Percentiles rank a stretch among this genome's conserved stretches.
phyloP scores from a whole-genome alignment of 2,113 vertebrate genomes.

The Cavia aperea region DNA sequence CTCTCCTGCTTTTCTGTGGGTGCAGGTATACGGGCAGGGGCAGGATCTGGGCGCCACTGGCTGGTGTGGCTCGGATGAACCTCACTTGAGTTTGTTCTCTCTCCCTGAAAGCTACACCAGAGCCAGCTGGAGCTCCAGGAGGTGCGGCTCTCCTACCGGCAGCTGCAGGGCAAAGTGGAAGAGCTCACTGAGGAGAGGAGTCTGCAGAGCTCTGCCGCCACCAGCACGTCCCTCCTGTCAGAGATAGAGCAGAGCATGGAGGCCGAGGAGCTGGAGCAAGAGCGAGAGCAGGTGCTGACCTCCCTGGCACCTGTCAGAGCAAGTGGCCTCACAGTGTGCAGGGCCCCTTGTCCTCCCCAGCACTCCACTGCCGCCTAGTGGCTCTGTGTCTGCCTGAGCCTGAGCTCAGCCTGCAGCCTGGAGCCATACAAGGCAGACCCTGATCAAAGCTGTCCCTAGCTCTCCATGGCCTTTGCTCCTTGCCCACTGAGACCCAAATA shows the following conservation, averaged over 20 bases:
- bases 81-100: neutral
- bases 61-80: neutral
- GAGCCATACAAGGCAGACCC: neutral
- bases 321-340: rapidly evolving
- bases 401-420: neutral
- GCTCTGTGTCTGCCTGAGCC: neutral
- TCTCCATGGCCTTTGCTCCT: neutral
- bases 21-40: neutral
- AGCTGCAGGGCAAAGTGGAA: slow-evolving; percentile 86
- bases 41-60: neutral
- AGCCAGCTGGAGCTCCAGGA: slow-evolving; percentile 94
- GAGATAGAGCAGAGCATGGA: slow-evolving; percentile 99
- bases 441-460: neutral
- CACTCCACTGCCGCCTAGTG: neutral
- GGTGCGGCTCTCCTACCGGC: slow-evolving; percentile 87
- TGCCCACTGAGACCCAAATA: neutral
- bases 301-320: neutral
- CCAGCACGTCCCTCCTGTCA: slow-evolving; percentile 89
- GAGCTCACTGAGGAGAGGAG: slow-evolving; percentile 91
- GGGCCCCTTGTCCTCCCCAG: neutral
- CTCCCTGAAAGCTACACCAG: slow-evolving; percentile 83
- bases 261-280: slow-evolving; percentile 96
- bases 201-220: slow-evolving; percentile 85
- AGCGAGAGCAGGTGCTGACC: slow-evolving; percentile 90
- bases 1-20: neutral